A percentile compares a stretch with the other conserved stretches of the same genome.
phyloP scores from a whole-genome alignment of 2,113 vertebrate species.

The Anolis carolinensis region DNA sequence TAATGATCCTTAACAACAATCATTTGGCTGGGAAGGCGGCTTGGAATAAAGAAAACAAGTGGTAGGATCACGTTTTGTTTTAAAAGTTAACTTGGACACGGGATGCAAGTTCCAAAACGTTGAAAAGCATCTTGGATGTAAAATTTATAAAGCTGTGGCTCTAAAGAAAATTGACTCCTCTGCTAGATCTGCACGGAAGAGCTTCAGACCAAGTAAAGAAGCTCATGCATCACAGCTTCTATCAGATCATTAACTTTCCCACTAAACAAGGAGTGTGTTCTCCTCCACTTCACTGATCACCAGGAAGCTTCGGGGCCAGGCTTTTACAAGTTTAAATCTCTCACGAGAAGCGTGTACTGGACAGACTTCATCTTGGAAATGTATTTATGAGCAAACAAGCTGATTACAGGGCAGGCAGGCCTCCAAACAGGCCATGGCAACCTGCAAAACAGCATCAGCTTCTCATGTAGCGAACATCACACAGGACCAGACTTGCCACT shows the following conservation, averaged over 20 bases:
- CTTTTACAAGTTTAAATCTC: too few relatives aligned
- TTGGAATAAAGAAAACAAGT: background rate
- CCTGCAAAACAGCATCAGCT: background rate
- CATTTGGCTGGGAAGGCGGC: background rate
- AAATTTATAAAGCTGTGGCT: background rate
- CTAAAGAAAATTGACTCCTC: background rate
- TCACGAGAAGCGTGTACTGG: background rate
- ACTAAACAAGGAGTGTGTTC: background rate
- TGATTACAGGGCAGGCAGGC: background rate
- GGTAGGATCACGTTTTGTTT: conserved; percentile 10
- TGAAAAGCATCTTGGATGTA: background rate
- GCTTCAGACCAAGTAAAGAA: conserved; percentile 22
- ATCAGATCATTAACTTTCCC: background rate
- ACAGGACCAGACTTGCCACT: background rate
- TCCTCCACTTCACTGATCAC: background rate
- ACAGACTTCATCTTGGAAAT: background rate
- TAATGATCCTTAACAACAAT: background rate
- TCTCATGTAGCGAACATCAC: background rate
- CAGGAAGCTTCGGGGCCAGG: background rate
- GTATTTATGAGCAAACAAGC: background rate
- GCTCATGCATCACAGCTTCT: background rate
- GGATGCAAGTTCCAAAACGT: background rate
- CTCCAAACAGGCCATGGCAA: too few relatives aligned
- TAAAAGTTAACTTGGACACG: conserved; percentile 24
- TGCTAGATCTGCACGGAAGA: background rate